Evolutionary conservation across 2,888 invertebrate species (phyloP), one percentile per base, ranked within the genome.

Genomic region (Protodeltote pygarga): DNA sequence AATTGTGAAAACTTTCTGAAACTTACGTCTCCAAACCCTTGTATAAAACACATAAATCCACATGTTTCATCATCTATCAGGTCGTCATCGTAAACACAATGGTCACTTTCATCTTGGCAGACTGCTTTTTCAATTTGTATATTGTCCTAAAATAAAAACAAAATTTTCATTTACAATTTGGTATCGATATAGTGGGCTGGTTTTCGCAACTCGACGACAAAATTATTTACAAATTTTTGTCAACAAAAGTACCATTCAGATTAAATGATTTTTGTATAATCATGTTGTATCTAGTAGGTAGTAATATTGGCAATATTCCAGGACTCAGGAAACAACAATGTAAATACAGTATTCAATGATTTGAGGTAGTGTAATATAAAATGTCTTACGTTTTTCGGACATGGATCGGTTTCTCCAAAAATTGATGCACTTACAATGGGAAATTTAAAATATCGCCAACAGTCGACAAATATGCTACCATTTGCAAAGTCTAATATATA

Each of bases 61-160:
- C 57, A 54, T 17, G 31, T 9, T 8, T 58, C 48, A 16, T 42
- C 48, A 10, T 59, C 68, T 14, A 66, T 48, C 14, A 27, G 10
- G 3, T 57, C 33, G 3, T 52, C 48, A 4, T 4, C 14, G 5
- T 54, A 23, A 11, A n/a, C n/a, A n/a, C n/a, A 38, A 49, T 2
- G 81, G 76, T 52, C 87, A 16, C 65, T 53, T 32, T 85, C 84
- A 57, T 88, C 76, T 54, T 69, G 78, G 67, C 88, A 88, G 41
- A 82, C 65, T 11, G 69, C 65, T 70, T 77, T 82, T 48, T 77
- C 68, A 13, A 77, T 79, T 10, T 81, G 21, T 6, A 79, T 66
- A 3, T 87, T 88, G 76, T 89, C 88, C 89, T 89, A 41, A n/a
- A 27, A 29, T 29, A 19, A 20, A 21, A 46, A 39, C 13, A 50